Base-by-base conservation (phyloP, 1,140 invertebrate genomes). In the Phocides pigmalion region DNA sequence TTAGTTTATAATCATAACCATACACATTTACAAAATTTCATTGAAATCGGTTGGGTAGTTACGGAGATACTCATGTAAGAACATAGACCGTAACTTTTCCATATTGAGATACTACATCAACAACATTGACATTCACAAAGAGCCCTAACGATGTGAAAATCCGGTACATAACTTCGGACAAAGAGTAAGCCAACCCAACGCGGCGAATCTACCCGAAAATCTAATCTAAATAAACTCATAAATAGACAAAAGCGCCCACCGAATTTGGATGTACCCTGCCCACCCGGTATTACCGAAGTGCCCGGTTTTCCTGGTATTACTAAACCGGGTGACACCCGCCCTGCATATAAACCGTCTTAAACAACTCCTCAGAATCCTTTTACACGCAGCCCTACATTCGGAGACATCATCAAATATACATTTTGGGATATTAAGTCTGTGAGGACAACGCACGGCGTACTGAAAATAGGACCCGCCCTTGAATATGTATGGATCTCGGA, bases 331-430 rank as follows among this genome's bases (percentile, higher is more conserved):
- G 41, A 20, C 53, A 12, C 53, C 39, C 53, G 62, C 44, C 62
- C 63, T 67, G 74, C 68, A 76, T 76, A 72, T 68, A 76, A 73
- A 76, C 70, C 61, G 74, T 70, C 66, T 70, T 68, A 76, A 76
- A 70, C 72, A 68, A 69, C 65, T 71, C 51, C 68, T 71, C 20
- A 68, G 64, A 70, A 83, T 72, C 79, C 73, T 78, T 79, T 79
- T 74, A 78, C 78, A 69, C 64, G 73, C 54, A 54, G 14, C 67
- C 71, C 62, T 72, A 66, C 64, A 58, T 56, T 61, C 63, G 67
- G 69, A 68, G 68, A 76, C 74, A 76, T 84, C 81, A 82, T 84
- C 77, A 84, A 84, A 84, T 84, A 84, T 84, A 84, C 81, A 84
- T 84, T 84, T 82, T 56, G 70, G 72, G 58, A 70, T 74, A 79